Conservation (phyloP, 2,113 vertebrate genomes). For the Columba livia region DNA sequence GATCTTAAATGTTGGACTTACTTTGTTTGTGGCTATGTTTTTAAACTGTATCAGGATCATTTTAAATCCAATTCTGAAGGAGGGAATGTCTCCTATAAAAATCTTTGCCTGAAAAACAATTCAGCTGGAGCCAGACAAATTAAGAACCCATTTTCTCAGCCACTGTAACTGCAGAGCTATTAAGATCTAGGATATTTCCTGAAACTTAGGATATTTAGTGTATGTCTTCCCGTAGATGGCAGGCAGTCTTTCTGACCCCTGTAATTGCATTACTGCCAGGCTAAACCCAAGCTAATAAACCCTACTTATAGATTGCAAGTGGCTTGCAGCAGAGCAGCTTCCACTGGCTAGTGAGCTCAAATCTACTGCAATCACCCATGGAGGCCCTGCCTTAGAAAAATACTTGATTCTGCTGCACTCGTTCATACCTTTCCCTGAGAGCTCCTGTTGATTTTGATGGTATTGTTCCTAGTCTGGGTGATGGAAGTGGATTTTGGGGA, state of each 20-base stretch:
- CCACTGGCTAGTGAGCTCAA: background rate
- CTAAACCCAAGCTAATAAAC: background rate
- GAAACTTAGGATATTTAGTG: background rate
- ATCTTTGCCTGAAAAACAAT: background rate
- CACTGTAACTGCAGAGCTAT: background rate
- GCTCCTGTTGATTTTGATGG: background rate
- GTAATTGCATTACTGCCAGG: background rate
- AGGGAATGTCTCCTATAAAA: background rate
- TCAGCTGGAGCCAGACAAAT: constrained; percentile 9
- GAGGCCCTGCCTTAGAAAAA: background rate
- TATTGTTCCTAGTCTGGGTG: background rate
- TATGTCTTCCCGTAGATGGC: background rate
- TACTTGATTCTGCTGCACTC: background rate
- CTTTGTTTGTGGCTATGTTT: background rate
- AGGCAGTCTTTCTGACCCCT: background rate
- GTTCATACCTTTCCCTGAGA: background rate
- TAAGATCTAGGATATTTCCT: constrained; percentile 18
- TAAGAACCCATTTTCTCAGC: constrained; percentile 20
- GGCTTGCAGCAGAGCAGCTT: background rate
- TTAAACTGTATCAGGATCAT: background rate
- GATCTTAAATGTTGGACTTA: background rate
- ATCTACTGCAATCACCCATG: background rate
- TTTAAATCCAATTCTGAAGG: background rate
- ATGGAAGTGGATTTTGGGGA: background rate
- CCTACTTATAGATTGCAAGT: background rate